A percentile compares a stretch with the other conserved stretches of the same genome.
phyloP scores from a whole-genome alignment of 2,797 vertebrate genomes.

The Xiphorhynchus erythropygius region DNA sequence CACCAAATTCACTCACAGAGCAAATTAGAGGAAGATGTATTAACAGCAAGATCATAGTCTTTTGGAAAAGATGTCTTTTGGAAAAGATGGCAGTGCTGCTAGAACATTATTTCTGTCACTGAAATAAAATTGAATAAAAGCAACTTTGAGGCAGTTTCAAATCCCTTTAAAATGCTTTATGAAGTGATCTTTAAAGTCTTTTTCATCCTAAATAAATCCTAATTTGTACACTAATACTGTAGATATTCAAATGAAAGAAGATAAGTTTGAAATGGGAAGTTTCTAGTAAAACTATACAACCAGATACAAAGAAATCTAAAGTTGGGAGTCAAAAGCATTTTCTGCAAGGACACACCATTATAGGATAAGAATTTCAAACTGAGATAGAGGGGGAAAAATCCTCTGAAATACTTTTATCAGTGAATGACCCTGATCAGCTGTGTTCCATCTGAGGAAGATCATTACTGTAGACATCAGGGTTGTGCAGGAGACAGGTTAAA shows the following conservation, averaged over 20 bases:
- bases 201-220: not conserved
- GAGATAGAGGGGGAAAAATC: conserved; percentile 73
- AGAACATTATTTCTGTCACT: not conserved
- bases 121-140: not conserved
- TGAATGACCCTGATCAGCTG: conserved; percentile 74
- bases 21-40: not conserved
- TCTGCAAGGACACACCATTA: conserved; percentile 66
- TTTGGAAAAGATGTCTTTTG: not conserved
- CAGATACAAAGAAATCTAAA: conserved; percentile 28
- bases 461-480: conserved; percentile 52
- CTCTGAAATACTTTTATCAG: conserved; percentile 77
- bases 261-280: conserved; percentile 21
- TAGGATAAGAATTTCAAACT: conserved; percentile 70
- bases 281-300: not conserved
- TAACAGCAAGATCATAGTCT: not conserved
- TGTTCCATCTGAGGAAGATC: conserved; percentile 69
- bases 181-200: not conserved
- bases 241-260: not conserved
- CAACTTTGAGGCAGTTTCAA: not conserved
- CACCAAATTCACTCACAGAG: not conserved
- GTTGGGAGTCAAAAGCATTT: conserved; percentile 24
- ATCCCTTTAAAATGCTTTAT: not conserved
- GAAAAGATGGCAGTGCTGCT: not conserved
- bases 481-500: conserved; percentile 67
- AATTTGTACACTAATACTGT: not conserved